A percentile compares a stretch with the other conserved stretches of the same genome.
Evolutionary conservation across 2,797 vertebrate species (phyloP).

Genomic region (Okamejei kenojei): DNA sequence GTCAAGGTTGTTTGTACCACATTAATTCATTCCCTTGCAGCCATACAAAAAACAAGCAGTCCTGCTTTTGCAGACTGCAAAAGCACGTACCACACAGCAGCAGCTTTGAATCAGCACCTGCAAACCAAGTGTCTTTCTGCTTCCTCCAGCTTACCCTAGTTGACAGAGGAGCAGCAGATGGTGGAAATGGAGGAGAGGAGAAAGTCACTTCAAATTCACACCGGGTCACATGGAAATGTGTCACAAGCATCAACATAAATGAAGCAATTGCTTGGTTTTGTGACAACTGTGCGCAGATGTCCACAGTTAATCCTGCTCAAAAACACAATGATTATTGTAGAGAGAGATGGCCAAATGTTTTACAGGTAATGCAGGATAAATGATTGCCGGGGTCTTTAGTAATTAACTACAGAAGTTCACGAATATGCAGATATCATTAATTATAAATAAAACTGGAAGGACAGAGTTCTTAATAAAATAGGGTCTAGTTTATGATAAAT

Average conservation of each 20-base stretch:
- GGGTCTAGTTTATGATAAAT: neutral
- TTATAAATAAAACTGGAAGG: neutral
- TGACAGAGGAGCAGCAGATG: neutral
- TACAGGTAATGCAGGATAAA: neutral
- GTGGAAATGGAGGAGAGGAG: neutral
- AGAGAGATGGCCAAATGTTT: neutral
- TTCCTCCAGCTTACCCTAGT: neutral
- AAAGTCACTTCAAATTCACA: neutral
- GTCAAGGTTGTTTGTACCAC: neutral
- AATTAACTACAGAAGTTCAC: neutral
- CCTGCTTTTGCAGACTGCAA: neutral
- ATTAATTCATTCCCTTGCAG: neutral
- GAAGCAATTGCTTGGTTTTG: neutral
- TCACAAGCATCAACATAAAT: neutral
- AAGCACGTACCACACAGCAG: neutral
- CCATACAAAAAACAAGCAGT: neutral
- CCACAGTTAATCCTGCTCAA: neutral
- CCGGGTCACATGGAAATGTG: neutral
- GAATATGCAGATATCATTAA: neutral
- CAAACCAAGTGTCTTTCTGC: neutral
- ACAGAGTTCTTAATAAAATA: neutral
- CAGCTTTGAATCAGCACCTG: neutral
- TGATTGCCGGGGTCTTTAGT: neutral
- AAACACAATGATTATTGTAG: neutral
- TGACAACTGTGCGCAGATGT: neutral